Evolutionary conservation across 2,797 vertebrate genomes (phyloP), one percentile per base, ranked within the genome.

Genomic region (Enteromius argenteus): DNA sequence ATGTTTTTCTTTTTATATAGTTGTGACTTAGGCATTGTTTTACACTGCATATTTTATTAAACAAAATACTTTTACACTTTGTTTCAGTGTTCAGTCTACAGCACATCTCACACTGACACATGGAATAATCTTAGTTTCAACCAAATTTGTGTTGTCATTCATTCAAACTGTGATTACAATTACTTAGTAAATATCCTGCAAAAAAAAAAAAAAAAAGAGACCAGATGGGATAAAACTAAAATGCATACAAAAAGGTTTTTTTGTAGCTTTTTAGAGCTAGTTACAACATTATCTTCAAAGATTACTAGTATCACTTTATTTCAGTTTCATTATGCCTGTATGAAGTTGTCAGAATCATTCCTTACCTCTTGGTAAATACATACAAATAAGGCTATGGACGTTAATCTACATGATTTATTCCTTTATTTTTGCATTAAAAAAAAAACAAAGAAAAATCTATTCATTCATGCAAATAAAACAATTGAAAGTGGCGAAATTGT

Each of bases 31-130:
- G 3, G 4, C 1, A 56, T 51, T 27, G 15, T 67, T 80, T 80
- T 56, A 27, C 32, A 80, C 3, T 30, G n/a, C 75, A 30, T 42
- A 42, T 80, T 80, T 80, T 42, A 80, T 42, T 80, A 78, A 78
- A 77, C 23, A 42, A 69, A 37, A 71, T 42, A 21, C 35, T 27
- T 80, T 23, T 37, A 39, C 15, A 23, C 2, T 39, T 7, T 30
- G 49, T 42, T 69, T 80, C 49, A 27, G 53, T 19, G 35, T 76
- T 60, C 4, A 5, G 0, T 76, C 5, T 53, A 4, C 51, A 53
- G 6, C 5, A 1, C 44, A 6, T 21, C 21, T 51, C 4, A 10
- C 44, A 64, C 14, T 8, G 27, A 32, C 30, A 32, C 14, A 8
- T 32, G 15, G 60, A 3, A 30, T 62, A 30, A 62, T 30, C 60